Evolutionary conservation across 2,888 invertebrate species (phyloP).

Genomic region (Coelinius sp.): DNA sequence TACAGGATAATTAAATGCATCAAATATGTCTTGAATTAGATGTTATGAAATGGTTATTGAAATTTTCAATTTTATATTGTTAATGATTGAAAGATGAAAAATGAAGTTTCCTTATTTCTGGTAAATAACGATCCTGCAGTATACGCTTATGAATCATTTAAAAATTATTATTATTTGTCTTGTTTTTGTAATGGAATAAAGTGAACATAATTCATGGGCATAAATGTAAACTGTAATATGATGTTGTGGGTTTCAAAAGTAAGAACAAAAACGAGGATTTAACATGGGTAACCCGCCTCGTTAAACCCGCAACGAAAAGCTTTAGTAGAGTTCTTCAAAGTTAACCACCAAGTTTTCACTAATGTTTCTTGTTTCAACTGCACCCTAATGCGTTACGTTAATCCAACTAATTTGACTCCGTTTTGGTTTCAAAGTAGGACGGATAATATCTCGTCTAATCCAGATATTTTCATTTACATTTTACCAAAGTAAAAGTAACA

Average conservation of each 20-base stretch:
- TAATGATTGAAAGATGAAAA: too few species aligned
- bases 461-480: neutral
- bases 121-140: neutral
- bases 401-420: conserved; percentile 48
- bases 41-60: too few species aligned
- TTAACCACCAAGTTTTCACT: conserved; percentile 66
- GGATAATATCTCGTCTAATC: conserved; percentile 30
- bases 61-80: too few species aligned
- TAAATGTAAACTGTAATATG: conserved; percentile 13
- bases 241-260: neutral
- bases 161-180: neutral
- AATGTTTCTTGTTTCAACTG: conserved; percentile 68
- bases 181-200: neutral
- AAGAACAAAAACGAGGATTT: conserved; percentile 47
- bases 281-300: conserved; percentile 41
- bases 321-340: conserved; percentile 36
- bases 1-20: too few species aligned
- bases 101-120: neutral
- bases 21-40: too few species aligned
- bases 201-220: conserved; percentile 6
- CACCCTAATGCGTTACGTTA: conserved; percentile 63
- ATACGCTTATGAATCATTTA: neutral
- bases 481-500: neutral
- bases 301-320: conserved; percentile 42
- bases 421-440: conserved; percentile 9